phyloP scores from a whole-genome alignment of 2,113 vertebrate genomes.

The Passer domesticus region DNA sequence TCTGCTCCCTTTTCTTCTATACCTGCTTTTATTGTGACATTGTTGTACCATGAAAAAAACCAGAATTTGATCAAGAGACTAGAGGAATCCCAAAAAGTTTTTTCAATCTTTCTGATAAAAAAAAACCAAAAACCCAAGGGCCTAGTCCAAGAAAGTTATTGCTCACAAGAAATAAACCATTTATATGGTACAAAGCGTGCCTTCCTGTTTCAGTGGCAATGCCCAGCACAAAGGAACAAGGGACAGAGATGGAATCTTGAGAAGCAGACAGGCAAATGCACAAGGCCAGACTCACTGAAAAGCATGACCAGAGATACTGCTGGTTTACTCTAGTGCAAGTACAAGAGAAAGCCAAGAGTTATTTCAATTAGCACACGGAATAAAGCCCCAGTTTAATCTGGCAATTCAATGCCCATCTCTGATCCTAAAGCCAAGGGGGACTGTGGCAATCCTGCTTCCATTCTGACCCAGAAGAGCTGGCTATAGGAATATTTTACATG shows the following conservation, averaged over 20 bases:
- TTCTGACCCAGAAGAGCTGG: not conserved
- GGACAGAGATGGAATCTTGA: not conserved
- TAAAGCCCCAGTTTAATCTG: not conserved
- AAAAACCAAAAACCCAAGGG: not conserved
- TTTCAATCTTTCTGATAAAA: conserved; percentile 12
- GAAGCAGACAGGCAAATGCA: not conserved
- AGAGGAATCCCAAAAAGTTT: not conserved
- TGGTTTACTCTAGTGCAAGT: accelerated
- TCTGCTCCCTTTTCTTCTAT: not conserved
- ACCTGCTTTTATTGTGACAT: not conserved
- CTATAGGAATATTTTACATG: not conserved
- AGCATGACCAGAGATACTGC: not conserved
- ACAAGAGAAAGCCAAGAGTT: not conserved
- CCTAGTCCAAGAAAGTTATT: not conserved
- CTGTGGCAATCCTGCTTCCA: not conserved
- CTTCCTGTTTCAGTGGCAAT: conserved; percentile 4
- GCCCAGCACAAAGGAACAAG: not conserved
- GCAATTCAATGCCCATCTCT: not conserved
- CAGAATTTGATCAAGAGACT: conserved; percentile 32
- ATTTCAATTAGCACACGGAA: not conserved
- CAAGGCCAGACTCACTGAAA: not conserved
- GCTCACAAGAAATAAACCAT: not conserved
- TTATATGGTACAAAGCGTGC: not conserved
- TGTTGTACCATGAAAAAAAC: conserved; percentile 5
- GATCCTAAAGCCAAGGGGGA: not conserved